A percentile compares a stretch with the other conserved stretches of the same genome.
These are phyloP conservation scores for Shinisaurus crocodilurus DNA, from an alignment of 2,113 vertebrate genomes.

Conservation along the genomic window DNA sequence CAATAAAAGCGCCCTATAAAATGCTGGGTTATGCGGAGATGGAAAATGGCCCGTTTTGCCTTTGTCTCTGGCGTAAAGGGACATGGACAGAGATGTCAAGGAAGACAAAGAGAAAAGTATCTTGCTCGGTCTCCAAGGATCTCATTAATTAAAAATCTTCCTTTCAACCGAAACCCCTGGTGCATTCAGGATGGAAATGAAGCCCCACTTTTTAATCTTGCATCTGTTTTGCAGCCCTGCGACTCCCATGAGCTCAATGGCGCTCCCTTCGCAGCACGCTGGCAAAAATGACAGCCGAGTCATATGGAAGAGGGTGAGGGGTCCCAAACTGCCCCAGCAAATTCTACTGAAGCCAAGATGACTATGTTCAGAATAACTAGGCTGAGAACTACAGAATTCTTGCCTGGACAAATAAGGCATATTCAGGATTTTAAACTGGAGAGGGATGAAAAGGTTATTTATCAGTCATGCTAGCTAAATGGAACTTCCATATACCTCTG, in stretches of 20 bases:
- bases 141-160: background rate
- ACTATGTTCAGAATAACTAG: background rate
- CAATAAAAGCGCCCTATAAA: constrained; percentile 38
- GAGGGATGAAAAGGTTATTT: background rate
- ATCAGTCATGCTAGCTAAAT: background rate
- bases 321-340: background rate
- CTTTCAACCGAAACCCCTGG: background rate
- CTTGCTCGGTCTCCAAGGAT: background rate
- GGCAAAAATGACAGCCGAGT: background rate
- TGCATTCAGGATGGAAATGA: background rate
- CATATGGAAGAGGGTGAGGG: background rate
- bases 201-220: accelerated
- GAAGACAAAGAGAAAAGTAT: background rate
- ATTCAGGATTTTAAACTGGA: background rate
- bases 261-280: background rate
- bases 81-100: constrained; percentile 13
- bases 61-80: background rate
- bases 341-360: background rate
- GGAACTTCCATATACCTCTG: too few relatives aligned
- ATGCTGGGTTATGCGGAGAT: background rate
- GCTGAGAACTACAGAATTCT: background rate
- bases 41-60: background rate
- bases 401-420: background rate
- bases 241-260: background rate
- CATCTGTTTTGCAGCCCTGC: background rate